A percentile compares a stretch with the other conserved stretches of the same genome.
phyloP scores from a whole-genome alignment of 2,797 vertebrate genomes.

The Prunella strophiata region DNA sequence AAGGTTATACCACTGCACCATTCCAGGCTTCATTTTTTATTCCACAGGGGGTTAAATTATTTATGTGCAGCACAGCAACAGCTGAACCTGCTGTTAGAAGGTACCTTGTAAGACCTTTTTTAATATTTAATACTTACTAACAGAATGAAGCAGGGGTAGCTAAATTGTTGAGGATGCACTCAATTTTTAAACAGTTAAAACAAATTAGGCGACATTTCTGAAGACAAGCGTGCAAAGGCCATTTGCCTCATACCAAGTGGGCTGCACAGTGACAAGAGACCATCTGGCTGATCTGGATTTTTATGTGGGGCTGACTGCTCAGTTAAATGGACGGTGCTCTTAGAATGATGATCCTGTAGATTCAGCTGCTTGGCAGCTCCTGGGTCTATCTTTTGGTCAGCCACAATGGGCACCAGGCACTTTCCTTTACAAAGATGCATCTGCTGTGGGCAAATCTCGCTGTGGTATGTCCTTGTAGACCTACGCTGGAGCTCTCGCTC shows the following conservation, averaged over 20 bases:
- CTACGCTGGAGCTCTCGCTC: background rate
- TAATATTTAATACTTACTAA: slow-evolving; percentile 26
- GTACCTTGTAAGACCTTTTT: background rate
- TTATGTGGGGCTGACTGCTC: background rate
- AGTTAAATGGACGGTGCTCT: background rate
- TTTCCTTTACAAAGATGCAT: background rate
- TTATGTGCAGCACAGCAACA: background rate
- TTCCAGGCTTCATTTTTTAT: background rate
- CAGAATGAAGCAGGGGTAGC: background rate
- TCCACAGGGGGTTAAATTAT: background rate
- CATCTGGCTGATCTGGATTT: slow-evolving; percentile 28
- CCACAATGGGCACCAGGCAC: background rate
- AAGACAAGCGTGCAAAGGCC: background rate
- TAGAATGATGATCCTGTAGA: background rate
- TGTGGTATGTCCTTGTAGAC: slow-evolving; percentile 28
- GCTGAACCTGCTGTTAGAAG: background rate
- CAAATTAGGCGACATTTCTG: background rate
- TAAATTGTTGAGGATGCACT: background rate
- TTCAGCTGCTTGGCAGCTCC: background rate
- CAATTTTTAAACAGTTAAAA: slow-evolving; percentile 29
- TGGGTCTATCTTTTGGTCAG: background rate
- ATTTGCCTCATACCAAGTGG: background rate
- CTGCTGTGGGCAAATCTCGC: background rate
- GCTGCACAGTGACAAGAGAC: background rate
- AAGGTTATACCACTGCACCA: background rate